Conservation (phyloP, 2,888 invertebrate species). For the Caenorhabditis sp. region DNA sequence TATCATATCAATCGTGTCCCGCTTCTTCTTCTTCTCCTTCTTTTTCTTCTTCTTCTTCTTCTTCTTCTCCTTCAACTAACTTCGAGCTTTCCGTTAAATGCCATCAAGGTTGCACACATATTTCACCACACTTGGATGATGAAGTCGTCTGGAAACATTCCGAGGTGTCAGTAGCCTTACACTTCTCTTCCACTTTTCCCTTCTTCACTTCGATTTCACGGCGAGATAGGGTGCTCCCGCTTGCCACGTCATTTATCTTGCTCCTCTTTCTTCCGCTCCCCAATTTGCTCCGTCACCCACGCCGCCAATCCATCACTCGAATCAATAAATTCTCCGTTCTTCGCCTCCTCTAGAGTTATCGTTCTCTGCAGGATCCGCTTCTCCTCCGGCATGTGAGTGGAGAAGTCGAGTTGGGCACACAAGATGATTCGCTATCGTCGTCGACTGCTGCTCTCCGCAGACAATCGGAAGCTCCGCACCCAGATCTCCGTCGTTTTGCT, state of each 20-base stretch:
- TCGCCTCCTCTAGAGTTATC: background rate
- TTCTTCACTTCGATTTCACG: background rate
- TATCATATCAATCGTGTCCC: slow-evolving; percentile 54
- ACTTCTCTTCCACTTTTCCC: background rate
- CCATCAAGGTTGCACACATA: slow-evolving; percentile 24
- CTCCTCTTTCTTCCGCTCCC: background rate
- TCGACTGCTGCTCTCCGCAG: slow-evolving; percentile 9
- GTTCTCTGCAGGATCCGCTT: slow-evolving; percentile 9
- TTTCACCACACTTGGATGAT: slow-evolving; percentile 38
- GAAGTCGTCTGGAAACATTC: slow-evolving; percentile 20
- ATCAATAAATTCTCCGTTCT: slow-evolving; percentile 42
- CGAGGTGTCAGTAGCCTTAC: background rate
- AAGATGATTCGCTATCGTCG: slow-evolving; percentile 17
- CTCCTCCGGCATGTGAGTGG: slow-evolving; percentile 45
- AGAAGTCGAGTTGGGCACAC: slow-evolving; percentile 10
- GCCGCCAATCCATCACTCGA: slow-evolving; percentile 26
- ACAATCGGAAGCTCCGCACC: slow-evolving; percentile 20
- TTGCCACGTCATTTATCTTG: slow-evolving; percentile 28
- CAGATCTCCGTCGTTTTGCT: slow-evolving; percentile 14
- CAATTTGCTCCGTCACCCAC: background rate
- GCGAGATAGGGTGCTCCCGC: background rate
- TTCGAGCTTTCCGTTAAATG: slow-evolving; percentile 17
- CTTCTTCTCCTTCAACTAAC: slow-evolving; percentile 21
- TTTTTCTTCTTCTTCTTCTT: slow-evolving; percentile 12
- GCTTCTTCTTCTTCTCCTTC: slow-evolving; percentile 27